phyloP scores from a whole-genome alignment of 1,140 invertebrate species.

The Calosoma granatense region DNA sequence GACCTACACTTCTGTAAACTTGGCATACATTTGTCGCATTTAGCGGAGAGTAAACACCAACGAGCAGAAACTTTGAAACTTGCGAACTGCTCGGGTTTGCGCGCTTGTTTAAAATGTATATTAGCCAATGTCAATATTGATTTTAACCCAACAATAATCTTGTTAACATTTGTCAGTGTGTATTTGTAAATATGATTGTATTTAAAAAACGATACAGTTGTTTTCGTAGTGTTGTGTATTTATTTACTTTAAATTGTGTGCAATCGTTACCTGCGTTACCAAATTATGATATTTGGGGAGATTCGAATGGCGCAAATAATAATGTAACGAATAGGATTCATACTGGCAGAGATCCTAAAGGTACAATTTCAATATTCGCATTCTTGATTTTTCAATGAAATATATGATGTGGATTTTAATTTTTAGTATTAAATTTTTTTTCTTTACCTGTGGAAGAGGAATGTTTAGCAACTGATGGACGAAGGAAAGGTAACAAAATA shows the following conservation, averaged over 20 bases:
- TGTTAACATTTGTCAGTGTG: not conserved
- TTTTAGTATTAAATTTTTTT: slow-evolving; percentile 65
- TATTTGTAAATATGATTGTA: not conserved
- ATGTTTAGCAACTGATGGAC: slow-evolving; percentile 56
- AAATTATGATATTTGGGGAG: slow-evolving; percentile 22
- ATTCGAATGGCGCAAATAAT: slow-evolving; percentile 13
- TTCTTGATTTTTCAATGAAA: slow-evolving; percentile 9
- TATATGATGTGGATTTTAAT: slow-evolving; percentile 23
- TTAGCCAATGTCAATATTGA: not conserved
- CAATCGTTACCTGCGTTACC: not conserved
- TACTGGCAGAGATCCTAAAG: not conserved
- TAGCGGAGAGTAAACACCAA: not conserved
- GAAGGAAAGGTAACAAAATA: slow-evolving; percentile 39
- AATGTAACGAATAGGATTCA: slow-evolving; percentile 2
- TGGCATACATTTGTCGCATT: not conserved
- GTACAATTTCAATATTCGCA: not conserved
- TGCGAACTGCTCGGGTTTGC: not conserved
- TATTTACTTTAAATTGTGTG: not conserved
- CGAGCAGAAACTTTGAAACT: not conserved
- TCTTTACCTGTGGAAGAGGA: slow-evolving; percentile 67
- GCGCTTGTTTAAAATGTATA: not conserved
- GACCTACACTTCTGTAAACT: not conserved
- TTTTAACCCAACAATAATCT: not conserved
- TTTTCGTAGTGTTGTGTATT: not conserved
- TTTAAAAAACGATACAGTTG: not conserved